phyloP scores from a whole-genome alignment of 2,113 vertebrate genomes.

The Microcebus griseorufus region DNA sequence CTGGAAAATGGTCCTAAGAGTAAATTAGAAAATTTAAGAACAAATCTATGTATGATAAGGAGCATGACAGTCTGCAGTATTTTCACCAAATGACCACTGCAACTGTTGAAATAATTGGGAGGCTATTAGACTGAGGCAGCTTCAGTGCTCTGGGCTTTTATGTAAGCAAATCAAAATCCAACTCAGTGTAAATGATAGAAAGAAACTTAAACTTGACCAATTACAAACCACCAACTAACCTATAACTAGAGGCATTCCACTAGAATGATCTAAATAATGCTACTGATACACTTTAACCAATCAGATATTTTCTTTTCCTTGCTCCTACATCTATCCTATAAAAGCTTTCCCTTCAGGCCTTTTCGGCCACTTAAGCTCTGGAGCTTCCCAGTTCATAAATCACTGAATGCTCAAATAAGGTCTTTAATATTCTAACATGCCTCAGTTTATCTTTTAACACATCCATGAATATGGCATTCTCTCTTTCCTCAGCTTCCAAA shows the following conservation, averaged over 20 bases:
- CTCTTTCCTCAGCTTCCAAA: background rate
- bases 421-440: background rate
- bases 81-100: background rate
- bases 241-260: background rate
- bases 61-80: background rate
- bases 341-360: background rate
- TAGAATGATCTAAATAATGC: background rate
- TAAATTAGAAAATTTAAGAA: too few species aligned
- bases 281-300: background rate
- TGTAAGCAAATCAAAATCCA: background rate
- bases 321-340: background rate
- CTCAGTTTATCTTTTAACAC: background rate
- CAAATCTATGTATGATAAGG: background rate
- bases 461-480: background rate
- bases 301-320: background rate
- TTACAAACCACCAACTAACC: background rate
- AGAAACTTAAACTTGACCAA: background rate
- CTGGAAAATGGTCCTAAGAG: too few species aligned
- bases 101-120: too few species aligned
- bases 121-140: too few species aligned
- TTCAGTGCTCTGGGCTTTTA: too few species aligned
- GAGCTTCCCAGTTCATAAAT: background rate
- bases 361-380: background rate
- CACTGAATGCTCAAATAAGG: background rate
- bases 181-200: background rate